phyloP scores from a whole-genome alignment of 2,113 vertebrate species.

The Physeter macrocephalus region DNA sequence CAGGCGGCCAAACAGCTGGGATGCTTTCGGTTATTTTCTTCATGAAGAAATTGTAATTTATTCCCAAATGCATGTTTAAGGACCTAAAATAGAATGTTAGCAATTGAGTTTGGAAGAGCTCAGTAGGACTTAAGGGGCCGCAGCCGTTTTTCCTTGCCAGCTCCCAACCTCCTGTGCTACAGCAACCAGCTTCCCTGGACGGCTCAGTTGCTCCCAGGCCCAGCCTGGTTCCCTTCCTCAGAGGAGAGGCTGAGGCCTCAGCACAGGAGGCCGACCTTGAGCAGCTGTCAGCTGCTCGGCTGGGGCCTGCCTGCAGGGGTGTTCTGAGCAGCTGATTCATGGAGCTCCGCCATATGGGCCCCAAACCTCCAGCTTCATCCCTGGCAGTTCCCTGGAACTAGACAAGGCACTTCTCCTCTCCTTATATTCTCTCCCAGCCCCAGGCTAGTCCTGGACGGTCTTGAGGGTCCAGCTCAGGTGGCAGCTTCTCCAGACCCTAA shows the following conservation, averaged over 20 bases:
- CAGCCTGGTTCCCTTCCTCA: background rate
- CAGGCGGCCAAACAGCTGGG: background rate
- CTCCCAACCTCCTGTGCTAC: background rate
- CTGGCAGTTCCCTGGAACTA: background rate
- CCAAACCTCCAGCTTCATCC: background rate
- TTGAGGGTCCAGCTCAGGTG: background rate
- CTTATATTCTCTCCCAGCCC: background rate
- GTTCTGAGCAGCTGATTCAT: background rate
- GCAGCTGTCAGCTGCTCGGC: accelerated
- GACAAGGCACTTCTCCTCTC: background rate
- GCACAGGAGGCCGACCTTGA: background rate
- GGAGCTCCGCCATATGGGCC: background rate
- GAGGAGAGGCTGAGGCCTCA: background rate
- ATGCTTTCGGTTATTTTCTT: constrained; percentile 23
- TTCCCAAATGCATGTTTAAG: constrained; percentile 15
- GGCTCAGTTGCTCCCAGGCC: background rate
- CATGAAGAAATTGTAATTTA: background rate
- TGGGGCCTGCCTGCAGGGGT: background rate
- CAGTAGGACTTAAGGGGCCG: background rate
- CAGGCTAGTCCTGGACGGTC: background rate
- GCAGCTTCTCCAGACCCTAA: background rate
- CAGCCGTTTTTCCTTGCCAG: background rate
- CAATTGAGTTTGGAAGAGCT: background rate
- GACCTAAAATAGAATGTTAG: constrained; percentile 28
- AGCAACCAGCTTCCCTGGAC: background rate